phyloP scores from a whole-genome alignment of 37 sponge, comb jelly and placozoan genomes.

The Halichondria panicea region DNA sequence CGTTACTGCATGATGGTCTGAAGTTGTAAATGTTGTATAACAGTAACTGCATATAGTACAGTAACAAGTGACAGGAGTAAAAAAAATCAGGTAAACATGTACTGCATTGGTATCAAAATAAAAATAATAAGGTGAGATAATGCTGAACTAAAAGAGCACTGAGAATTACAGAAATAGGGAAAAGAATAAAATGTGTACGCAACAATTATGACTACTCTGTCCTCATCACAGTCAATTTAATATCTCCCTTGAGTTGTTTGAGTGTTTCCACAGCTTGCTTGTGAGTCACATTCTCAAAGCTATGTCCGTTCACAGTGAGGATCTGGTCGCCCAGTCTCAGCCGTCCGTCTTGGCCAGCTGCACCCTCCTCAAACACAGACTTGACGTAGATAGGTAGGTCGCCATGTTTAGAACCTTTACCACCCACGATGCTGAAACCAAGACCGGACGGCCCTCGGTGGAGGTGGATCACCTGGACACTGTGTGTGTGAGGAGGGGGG shows the following conservation, averaged over 20 bases:
- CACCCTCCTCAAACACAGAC: conserved; percentile 59
- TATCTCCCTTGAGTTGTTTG: conserved; percentile 57
- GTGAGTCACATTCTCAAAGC: conserved; percentile 66
- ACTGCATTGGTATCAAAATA: no score
- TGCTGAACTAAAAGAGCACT: no score
- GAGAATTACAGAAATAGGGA: no score
- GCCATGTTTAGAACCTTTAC: conserved; percentile 63
- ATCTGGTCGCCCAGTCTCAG: conserved; percentile 64
- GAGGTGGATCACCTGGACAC: conserved; percentile 55
- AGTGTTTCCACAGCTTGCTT: conserved; percentile 68
- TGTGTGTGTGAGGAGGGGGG: neutral
- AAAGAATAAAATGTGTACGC: neutral
- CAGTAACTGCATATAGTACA: no score
- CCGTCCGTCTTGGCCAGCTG: conserved; percentile 61
- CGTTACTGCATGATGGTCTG: no score
- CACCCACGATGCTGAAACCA: conserved; percentile 87
- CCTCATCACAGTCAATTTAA: conserved; percentile 56
- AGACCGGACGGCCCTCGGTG: conserved; percentile 63
- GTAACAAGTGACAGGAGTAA: no score
- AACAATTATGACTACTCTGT: neutral
- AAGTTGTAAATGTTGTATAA: no score
- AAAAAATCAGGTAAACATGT: no score
- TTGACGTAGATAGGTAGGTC: conserved; percentile 83
- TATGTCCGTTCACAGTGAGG: conserved; percentile 75
- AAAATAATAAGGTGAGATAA: no score